Base-by-base conservation (phyloP, 2,888 invertebrate genomes). In the Lasioglossum villosulum region DNA sequence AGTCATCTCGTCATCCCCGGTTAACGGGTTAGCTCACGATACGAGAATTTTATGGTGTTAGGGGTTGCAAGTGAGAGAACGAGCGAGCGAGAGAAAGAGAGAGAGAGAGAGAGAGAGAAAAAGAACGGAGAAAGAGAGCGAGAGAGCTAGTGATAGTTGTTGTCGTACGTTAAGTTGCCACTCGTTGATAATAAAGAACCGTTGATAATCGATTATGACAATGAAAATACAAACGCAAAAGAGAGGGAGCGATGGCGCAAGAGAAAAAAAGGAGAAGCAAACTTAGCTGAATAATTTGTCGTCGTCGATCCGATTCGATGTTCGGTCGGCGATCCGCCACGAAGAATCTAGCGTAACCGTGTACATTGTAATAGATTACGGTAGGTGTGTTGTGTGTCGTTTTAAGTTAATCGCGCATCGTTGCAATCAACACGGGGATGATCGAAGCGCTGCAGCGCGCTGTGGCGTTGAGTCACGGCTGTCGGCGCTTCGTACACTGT, bases 121-220 rank as follows among this genome's bases (percentile, higher is more conserved):
- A 16, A 27, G 59, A 48, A 10, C 12, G 8, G 42, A 77, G 30
- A 63, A 30, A 63, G 30, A 16, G 30, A 68, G 68, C 23, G 37
- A n/a, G 23, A 12, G 39, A 16, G n/a, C 5, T 39, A 48, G 37
- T 75, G 82, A 77, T 86, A 82, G 63, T 74, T 80, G 76, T 84
- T 75, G 80, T 80, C 85, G 76, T 85, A 85, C 75, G 85, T 80
- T 85, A 85, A 76, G 76, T 85, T 77, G 75, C 63, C 80, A 85
- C 37, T 78, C 85, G 75, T 85, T 75, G 77, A 63, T 85, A 81
- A 81, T 80, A 82, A 82, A 77, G 56, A 81, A 81, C 68, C 82
- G 66, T 82, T 86, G 86, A 86, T 86, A 86, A 86, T 86, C 86
- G 75, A 81, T 78, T 37, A 78, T 86, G 86, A 86, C 86, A 86